Evolutionary conservation across 2,888 invertebrate genomes (phyloP).

Genomic region (Listrodromus nycthemerus): DNA sequence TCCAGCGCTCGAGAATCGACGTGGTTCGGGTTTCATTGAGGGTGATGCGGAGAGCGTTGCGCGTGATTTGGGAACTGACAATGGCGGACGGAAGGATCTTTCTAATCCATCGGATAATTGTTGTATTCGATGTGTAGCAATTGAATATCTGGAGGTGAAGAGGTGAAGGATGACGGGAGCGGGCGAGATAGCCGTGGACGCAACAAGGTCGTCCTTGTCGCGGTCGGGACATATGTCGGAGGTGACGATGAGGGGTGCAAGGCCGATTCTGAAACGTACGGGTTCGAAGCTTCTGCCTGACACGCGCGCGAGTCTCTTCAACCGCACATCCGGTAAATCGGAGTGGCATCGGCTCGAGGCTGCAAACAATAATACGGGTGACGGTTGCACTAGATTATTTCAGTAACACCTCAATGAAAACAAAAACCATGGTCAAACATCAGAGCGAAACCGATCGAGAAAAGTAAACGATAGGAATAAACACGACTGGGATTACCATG

Average conservation of each 20-base stretch:
- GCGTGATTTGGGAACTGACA: background rate
- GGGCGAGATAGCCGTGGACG: background rate
- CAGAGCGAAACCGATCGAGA: no score
- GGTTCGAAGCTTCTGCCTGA: constrained; percentile 41
- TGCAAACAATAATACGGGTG: constrained; percentile 14
- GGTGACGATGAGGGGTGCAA: background rate
- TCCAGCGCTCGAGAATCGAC: no score
- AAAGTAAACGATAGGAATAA: no score
- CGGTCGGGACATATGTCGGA: background rate
- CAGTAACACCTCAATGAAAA: no score
- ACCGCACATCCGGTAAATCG: constrained; percentile 51
- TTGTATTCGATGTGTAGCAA: background rate
- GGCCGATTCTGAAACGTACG: background rate
- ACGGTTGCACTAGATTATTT: background rate
- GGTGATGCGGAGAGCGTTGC: background rate
- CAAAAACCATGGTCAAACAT: no score
- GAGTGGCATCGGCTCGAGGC: constrained; percentile 45
- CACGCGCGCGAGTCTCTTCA: constrained; percentile 17
- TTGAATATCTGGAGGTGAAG: background rate
- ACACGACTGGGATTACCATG: no score
- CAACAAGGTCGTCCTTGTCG: constrained; percentile 44
- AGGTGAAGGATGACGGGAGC: background rate
- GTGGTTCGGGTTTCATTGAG: background rate
- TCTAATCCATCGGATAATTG: background rate
- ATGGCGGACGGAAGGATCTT: background rate